Evolutionary conservation across 1,140 invertebrate genomes (phyloP).

Genomic region (Zaprionus kolodkinae): DNA sequence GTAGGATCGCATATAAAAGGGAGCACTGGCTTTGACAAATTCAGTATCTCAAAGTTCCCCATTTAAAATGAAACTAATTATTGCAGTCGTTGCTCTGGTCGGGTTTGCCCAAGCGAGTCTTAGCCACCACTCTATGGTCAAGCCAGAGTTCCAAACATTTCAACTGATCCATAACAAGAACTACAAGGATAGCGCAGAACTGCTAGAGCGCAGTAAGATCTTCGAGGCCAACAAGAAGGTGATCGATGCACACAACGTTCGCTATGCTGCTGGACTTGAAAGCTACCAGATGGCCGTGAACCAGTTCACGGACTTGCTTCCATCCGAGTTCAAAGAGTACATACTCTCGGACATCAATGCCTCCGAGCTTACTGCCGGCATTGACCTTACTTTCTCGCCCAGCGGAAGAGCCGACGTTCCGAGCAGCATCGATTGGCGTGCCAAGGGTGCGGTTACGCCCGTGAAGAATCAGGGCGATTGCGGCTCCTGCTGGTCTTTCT

Average conservation of each 20-base stretch:
- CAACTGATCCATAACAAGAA: constrained; percentile 5
- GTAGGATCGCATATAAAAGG: neutral
- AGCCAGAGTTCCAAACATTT: constrained; percentile 18
- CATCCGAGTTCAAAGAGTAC: constrained; percentile 88
- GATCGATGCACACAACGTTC: constrained; percentile 92
- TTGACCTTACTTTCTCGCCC: neutral
- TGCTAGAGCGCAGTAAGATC: constrained; percentile 89
- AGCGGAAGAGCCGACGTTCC: neutral
- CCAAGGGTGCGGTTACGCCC: constrained; percentile 92
- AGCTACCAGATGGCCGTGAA: constrained; percentile 89
- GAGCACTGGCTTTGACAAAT: neutral
- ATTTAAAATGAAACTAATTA: constrained; percentile 13
- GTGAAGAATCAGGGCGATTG: constrained; percentile 95
- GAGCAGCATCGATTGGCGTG: constrained; percentile 25
- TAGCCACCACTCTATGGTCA: neutral
- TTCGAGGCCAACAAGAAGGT: constrained; percentile 92
- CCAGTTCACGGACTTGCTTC: constrained; percentile 92
- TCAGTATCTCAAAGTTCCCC: neutral
- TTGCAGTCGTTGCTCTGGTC: constrained; percentile 6
- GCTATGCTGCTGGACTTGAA: constrained; percentile 87
- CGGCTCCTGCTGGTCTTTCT: constrained; percentile 93
- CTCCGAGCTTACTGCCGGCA: neutral
- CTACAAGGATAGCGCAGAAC: constrained; percentile 16
- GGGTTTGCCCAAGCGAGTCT: constrained; percentile 10
- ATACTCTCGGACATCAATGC: constrained; percentile 4